Base-by-base conservation (phyloP, 2,797 vertebrate genomes). In the Limnodromus scolopaceus region DNA sequence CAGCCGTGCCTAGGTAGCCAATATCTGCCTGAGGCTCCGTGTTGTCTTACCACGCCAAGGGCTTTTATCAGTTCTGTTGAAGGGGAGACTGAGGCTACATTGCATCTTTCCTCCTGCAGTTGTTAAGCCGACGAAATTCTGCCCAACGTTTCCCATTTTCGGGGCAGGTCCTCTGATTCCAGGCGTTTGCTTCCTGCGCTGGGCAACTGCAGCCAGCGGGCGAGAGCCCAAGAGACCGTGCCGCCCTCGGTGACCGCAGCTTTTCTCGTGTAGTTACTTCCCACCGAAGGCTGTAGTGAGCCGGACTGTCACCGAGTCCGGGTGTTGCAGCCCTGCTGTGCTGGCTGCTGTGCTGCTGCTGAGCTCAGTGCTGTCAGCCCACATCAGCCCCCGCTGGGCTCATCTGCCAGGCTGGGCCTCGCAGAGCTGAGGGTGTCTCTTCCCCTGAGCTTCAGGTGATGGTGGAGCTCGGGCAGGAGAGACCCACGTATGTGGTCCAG, bases 401-500 rank as follows among this genome's bases (percentile, higher is more conserved):
- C 24, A 4, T 75, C 54, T 54, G 54, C 77, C 70, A 69, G 2
- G 34, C n/a, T 65, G 77, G n/a, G 25, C 22, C 72, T 83, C 45
- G 53, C 16, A 11, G n/a, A 38, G 36, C 48, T 78, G 39, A 51
- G 51, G 49, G 45, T 65, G 27, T 54, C 36, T 68, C 45, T 0
- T 1, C 13, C 27, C 20, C 23, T 27, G 32, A 65, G 57, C 57
- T 57, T 87, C 48, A 57, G 53, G 3, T 61, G 53, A 11, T 18
- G 70, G 57, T 18, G 23, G 48, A 89, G 54, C 78, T 84, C 63
- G 71, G 49, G 16, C 14, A 70, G 63, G n/a, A 60, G 32, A 2
- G 5, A 81, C 16, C 32, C 65, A n/a, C 0, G 0, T 38, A 4
- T 3, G 2, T 76, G 54, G 41, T 61, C 0, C 1, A 5, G 51